Base-by-base conservation (phyloP, 2,888 invertebrate genomes). In the Lordiphosa andalusiaca region DNA sequence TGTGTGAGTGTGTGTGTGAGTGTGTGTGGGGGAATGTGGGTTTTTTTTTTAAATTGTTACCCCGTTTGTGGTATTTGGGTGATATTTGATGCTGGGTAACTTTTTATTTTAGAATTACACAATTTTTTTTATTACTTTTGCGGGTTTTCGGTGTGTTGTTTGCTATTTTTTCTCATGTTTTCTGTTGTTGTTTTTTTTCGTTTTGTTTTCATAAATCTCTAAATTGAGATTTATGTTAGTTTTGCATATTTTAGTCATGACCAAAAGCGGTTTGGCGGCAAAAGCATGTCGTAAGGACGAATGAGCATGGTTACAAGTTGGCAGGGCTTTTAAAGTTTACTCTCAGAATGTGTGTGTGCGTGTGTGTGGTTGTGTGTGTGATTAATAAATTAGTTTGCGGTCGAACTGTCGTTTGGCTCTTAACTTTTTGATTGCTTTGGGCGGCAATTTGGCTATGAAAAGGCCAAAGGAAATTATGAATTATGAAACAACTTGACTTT, bases 181-280 rank as follows among this genome's bases (percentile, higher is more conserved):
- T 47, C 70, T 46, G 51, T 66, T 51, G 62, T 39, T 52, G 38
- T 60, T 70, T 80, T 19, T n/a, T n/a, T n/a, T n/a, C n/a, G n/a
- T n/a, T n/a, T n/a, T n/a, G 3, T 19, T 82, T 83, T 85, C 81
- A 81, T 81, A 85, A 81, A 81, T 83, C 85, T 80, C 81, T 76
- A 81, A 81, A 81, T 85, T 85, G 80, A 81, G 80, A 81, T 81
- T 81, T 81, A 81, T 81, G 84, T 71, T 78, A 84, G 81, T 81
- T 78, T 76, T 81, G 80, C 85, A 85, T 81, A 81, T 81, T 81
- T 85, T 71, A 76, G 71, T 73, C 84, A 83, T 75, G 72, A 62
- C 81, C 68, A 74, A 83, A 67, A 72, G 83, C 67, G 66, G 72
- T 71, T 78, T 67, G 56, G 63, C 71, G 57, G 50, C 62, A 69